Conservation (phyloP, 2,113 vertebrate genomes). For the Entelurus aequoreus region DNA sequence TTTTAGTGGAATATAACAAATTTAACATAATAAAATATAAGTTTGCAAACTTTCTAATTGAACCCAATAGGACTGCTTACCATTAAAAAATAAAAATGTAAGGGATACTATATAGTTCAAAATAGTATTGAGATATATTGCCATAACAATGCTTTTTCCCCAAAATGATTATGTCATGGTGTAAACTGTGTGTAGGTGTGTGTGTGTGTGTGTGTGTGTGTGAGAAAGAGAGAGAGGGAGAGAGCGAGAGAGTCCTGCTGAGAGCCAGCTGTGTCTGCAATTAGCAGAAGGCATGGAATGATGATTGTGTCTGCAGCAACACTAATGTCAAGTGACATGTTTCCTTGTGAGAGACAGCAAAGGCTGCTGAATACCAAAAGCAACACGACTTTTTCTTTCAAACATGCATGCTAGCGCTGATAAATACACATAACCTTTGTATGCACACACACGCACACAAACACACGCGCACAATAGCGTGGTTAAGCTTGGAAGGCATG, state of each 20-base stretch:
- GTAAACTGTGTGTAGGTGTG: too few relatives aligned
- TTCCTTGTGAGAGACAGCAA: slow-evolving; percentile 78
- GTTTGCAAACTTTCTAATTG: too few relatives aligned
- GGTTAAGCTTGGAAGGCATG: slow-evolving; percentile 57
- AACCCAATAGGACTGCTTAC: too few relatives aligned
- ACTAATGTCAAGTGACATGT: slow-evolving; percentile 97
- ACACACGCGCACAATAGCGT: slow-evolving; percentile 22
- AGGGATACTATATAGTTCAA: too few relatives aligned
- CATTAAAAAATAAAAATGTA: too few relatives aligned
- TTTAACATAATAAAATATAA: too few relatives aligned
- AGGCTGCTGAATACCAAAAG: slow-evolving; percentile 69
- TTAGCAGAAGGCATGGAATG: slow-evolving; percentile 99
- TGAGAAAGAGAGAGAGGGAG: not conserved
- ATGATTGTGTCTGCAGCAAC: slow-evolving; percentile 96
- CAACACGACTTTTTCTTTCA: slow-evolving; percentile 50
- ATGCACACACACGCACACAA: slow-evolving; percentile 15
- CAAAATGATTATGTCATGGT: too few relatives aligned
- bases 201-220: too few relatives aligned
- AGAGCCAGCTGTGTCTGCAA: slow-evolving; percentile 99
- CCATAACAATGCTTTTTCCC: too few relatives aligned
- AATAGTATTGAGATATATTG: too few relatives aligned
- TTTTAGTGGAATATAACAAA: too few relatives aligned
- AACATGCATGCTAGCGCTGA: slow-evolving; percentile 46
- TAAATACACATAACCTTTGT: slow-evolving; percentile 19
- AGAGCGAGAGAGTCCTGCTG: slow-evolving; percentile 76